Conservation (phyloP, 2,113 vertebrate species). For the Mystacornis crossleyi region DNA sequence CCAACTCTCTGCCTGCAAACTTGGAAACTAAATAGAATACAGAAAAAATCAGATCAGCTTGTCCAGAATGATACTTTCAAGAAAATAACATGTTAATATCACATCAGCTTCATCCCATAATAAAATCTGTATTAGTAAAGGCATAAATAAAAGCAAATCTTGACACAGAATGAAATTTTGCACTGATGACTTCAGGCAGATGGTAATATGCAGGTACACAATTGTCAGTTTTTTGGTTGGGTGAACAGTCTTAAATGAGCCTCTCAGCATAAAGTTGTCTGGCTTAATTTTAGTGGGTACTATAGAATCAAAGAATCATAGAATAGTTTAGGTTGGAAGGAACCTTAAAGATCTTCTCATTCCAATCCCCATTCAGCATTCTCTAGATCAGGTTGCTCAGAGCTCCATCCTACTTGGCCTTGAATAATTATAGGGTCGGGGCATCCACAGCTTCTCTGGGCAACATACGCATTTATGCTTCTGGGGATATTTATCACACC, state of each 20-base stretch:
- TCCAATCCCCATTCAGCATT: neutral
- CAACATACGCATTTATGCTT: neutral
- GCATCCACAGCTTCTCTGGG: neutral
- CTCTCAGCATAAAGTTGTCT: neutral
- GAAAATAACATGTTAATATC: neutral
- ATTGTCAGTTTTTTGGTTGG: fast-evolving
- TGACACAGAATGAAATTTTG: neutral
- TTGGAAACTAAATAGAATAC: conserved; percentile 71
- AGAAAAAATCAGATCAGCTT: neutral
- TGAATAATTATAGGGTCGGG: neutral
- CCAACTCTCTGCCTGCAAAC: conserved; percentile 73
- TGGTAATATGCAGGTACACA: neutral
- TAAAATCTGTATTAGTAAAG: neutral
- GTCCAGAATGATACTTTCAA: neutral
- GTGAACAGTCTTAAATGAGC: neutral
- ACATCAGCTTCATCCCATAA: neutral
- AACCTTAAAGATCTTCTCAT: neutral
- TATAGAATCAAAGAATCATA: neutral
- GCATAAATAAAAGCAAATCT: neutral
- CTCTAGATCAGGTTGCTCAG: neutral
- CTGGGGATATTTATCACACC: neutral
- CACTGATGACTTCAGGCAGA: neutral
- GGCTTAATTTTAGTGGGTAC: neutral
- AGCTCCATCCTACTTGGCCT: neutral
- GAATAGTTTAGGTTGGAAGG: neutral